Percentiles rank a stretch among this genome's conserved stretches.
Evolutionary conservation across 1,140 invertebrate species (phyloP).

Genomic region (Probaryconus sp.): DNA sequence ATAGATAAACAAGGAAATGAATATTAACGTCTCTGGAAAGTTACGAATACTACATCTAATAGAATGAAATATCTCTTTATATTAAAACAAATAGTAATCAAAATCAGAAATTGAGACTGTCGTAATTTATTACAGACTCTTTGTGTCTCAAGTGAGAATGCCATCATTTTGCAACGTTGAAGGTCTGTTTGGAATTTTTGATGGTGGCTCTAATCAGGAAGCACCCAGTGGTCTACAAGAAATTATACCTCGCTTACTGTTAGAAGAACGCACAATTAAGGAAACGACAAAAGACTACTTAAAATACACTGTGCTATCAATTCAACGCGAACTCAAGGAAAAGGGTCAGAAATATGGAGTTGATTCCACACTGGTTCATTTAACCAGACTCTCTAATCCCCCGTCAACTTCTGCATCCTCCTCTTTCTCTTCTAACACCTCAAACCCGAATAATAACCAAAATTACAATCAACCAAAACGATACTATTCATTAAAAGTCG

Average conservation of each 20-base stretch:
- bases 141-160: constrained; percentile 86
- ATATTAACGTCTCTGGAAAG: no score
- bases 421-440: constrained; percentile 22
- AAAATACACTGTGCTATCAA: constrained; percentile 88
- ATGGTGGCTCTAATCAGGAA: constrained; percentile 85
- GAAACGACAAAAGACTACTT: constrained; percentile 88
- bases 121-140: constrained; percentile 76
- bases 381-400: constrained; percentile 80
- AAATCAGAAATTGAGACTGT: neutral
- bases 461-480: constrained; percentile 50
- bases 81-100: neutral
- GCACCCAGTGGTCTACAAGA: constrained; percentile 84
- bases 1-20: no score
- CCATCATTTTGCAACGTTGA: constrained; percentile 87
- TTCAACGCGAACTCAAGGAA: constrained; percentile 86
- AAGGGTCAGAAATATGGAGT: constrained; percentile 84
- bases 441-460: constrained; percentile 21
- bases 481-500: constrained; percentile 82
- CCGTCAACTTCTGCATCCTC: constrained; percentile 54
- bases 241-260: constrained; percentile 85
- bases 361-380: constrained; percentile 85
- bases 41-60: no score
- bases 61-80: constrained; percentile 1
- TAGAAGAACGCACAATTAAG: constrained; percentile 88
- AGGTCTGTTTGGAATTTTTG: constrained; percentile 89